Evolutionary conservation across 2,113 vertebrate genomes (phyloP).

Genomic region (Paradoxurus hermaphroditus): DNA sequence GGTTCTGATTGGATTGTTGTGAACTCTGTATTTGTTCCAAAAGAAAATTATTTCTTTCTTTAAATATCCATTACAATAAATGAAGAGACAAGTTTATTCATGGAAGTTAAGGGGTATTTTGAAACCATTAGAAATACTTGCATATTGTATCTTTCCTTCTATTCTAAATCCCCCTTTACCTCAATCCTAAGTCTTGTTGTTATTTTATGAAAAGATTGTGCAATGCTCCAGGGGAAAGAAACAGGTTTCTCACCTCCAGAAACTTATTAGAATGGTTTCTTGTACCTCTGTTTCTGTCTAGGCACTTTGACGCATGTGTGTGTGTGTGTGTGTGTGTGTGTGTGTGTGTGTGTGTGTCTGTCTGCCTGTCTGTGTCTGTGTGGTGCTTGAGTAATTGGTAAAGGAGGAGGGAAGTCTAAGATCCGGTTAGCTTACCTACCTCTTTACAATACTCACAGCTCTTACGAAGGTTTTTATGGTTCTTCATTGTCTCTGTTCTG

Average conservation of each 20-base stretch:
- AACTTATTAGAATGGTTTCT: neutral
- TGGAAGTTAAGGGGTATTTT: neutral
- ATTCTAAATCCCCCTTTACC: neutral
- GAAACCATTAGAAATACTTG: neutral
- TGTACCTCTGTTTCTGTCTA: neutral
- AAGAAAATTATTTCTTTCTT: constrained; percentile 60
- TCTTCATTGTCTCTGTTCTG: neutral
- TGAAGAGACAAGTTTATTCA: constrained; percentile 33
- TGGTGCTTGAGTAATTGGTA: neutral
- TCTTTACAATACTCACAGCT: neutral
- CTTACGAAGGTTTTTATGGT: neutral
- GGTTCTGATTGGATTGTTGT: constrained; percentile 57
- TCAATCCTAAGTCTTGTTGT: neutral
- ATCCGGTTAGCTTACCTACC: neutral
- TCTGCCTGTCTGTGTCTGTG: neutral
- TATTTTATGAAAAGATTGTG: neutral
- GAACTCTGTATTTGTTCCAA: constrained; percentile 29
- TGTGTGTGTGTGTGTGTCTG: neutral
- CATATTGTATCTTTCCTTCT: neutral
- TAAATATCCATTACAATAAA: constrained; percentile 37
- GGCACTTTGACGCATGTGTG: fast-evolving
- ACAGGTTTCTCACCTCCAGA: neutral
- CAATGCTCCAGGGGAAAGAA: neutral
- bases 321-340: no score
- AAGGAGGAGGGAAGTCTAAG: neutral